Base-by-base conservation (phyloP, 2,888 invertebrate species). In the Sicus ferrugineus region DNA sequence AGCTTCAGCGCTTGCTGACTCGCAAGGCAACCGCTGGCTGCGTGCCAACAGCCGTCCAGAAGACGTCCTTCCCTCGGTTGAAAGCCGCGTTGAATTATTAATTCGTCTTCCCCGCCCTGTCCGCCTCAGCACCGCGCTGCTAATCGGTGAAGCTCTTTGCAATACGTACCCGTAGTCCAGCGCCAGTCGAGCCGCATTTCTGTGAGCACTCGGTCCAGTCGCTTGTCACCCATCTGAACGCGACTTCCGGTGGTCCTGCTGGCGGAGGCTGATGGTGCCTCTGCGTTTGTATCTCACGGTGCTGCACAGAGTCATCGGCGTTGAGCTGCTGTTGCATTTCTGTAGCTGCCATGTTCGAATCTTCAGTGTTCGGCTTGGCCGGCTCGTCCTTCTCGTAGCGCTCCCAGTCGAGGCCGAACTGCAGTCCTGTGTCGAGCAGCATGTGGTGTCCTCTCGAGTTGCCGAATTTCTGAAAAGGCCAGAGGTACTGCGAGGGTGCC, bases 171-270 rank as follows among this genome's bases (percentile, higher is more conserved):
- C 80, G 77, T 67, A 85, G 75, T 61, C 85, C 85, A 50, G 78
- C 79, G 31, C 95, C 95, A 67, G 88, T 88, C 52, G 91, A 91
- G 0, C 94, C 94, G 78, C 96, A 97, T 0, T 90, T 90, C 74
- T 92, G 91, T 1, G 93, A 93, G 82, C 97, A 97, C 16, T 90
- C 88, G 0, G 95, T 92, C 97, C 97, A 97, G 11, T 92, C 91
- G 0, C 92, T 91, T 14, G 92, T 89, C 80, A 89, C 88, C 95
- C 95, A 96, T 75, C 90, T 90, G 82, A 93, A 94, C 77, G 90
- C 86, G 74, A 90, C 74, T 59, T 69, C 71, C 21, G 67, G 72
- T n/a, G n/a, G n/a, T n/a, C n/a, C n/a, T n/a, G n/a, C n/a, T 19
- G 65, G 59, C 52, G 69, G 61, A 14, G 38, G 70, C 38, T 70